These are phyloP conservation scores for Leptodactylus fuscus DNA, from an alignment of 2,113 vertebrate genomes.

Conservation along the genomic window DNA sequence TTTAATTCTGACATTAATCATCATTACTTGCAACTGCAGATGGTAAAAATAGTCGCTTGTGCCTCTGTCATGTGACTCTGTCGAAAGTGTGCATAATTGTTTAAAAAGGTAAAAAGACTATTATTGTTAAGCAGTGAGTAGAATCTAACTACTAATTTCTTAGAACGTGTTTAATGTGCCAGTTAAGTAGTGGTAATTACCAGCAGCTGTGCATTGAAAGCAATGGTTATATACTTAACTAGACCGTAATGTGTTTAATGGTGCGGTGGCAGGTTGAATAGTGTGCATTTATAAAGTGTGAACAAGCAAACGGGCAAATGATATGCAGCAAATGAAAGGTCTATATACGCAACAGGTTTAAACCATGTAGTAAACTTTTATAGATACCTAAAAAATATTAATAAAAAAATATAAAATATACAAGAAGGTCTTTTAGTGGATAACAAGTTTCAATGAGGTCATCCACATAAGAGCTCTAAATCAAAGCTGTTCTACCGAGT, in stretches of 20 bases:
- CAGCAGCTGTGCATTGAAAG: conserved; percentile 74
- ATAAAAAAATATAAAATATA: conserved; percentile 44
- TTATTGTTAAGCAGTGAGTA: conserved; percentile 71
- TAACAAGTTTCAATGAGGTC: conserved; percentile 16
- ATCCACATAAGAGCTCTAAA: conserved; percentile 6
- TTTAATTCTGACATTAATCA: conserved; percentile 60
- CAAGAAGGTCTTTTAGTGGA: conserved; percentile 26
- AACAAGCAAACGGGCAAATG: conserved; percentile 31
- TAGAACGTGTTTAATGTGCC: conserved; percentile 72
- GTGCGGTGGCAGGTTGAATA: conserved; percentile 58
- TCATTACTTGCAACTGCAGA: conserved; percentile 52
- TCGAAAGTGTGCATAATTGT: conserved; percentile 51
- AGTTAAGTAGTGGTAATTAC: conserved; percentile 75
- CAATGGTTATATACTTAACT: conserved; percentile 61
- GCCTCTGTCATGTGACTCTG: conserved; percentile 45
- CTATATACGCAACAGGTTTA: conserved; percentile 67
- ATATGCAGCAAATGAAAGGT: conserved; percentile 53
- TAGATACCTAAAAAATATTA: conserved; percentile 53
- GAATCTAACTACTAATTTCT: conserved; percentile 70
- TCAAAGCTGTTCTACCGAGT: conserved; percentile 5
- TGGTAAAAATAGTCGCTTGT: conserved; percentile 56
- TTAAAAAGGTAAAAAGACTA: conserved; percentile 72
- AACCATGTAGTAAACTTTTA: conserved; percentile 54
- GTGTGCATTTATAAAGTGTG: conserved; percentile 41
- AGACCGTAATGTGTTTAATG: conserved; percentile 65